phyloP scores from a whole-genome alignment of 37 sponge, comb jelly and placozoan species.

The Ephydatia muelleri region DNA sequence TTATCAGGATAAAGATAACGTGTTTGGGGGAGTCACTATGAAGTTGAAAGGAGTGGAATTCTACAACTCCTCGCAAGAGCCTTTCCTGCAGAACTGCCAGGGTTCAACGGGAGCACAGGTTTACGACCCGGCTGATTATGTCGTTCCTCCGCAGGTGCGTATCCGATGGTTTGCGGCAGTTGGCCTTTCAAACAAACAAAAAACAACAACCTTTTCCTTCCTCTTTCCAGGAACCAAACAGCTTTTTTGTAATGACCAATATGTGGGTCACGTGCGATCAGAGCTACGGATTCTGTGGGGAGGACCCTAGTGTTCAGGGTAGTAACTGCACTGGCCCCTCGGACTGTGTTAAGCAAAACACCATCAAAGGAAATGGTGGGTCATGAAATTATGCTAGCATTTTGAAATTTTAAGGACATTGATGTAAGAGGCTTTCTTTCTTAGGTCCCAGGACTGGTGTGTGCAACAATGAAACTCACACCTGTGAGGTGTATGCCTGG shows the following conservation, averaged over 20 bases:
- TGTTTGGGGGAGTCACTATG: constrained; percentile 61
- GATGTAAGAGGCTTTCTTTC: too few species aligned
- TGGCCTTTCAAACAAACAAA: too few species aligned
- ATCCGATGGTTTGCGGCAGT: too few species aligned
- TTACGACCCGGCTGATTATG: constrained; percentile 69
- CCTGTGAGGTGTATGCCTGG: constrained; percentile 67
- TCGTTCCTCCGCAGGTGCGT: constrained; percentile 80
- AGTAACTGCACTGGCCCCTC: too few species aligned
- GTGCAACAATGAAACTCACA: too few species aligned
- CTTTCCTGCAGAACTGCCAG: constrained; percentile 21
- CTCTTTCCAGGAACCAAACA: constrained; percentile 71
- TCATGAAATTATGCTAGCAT: too few species aligned
- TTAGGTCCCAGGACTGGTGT: too few species aligned
- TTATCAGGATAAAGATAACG: constrained; percentile 58
- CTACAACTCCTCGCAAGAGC: not conserved
- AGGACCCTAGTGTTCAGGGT: constrained; percentile 10
- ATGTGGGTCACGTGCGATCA: constrained; percentile 56
- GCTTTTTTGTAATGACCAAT: constrained; percentile 75
- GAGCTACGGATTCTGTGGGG: constrained; percentile 60
- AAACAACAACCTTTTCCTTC: too few species aligned
- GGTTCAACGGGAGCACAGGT: not conserved
- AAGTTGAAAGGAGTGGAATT: constrained; percentile 72
- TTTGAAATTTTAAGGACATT: too few species aligned
- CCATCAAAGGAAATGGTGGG: too few species aligned
- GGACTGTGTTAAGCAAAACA: too few species aligned